A percentile compares a stretch with the other conserved stretches of the same genome.
These are phyloP conservation scores for Vollenhovia emeryi DNA, from an alignment of 1,140 invertebrate genomes.

Conservation along the genomic window DNA sequence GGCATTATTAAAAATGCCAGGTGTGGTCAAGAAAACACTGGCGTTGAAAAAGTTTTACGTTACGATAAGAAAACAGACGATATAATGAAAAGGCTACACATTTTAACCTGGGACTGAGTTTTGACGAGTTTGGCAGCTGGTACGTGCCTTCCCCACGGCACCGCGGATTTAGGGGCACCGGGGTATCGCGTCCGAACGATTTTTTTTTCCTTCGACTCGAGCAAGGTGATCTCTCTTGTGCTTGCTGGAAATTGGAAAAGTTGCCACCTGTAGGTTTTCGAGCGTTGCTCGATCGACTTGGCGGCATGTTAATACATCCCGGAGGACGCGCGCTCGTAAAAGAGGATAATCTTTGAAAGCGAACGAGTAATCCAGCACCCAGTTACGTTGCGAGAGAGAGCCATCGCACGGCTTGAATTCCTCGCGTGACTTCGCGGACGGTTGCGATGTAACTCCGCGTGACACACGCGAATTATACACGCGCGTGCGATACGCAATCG, in stretches of 20 bases:
- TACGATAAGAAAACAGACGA: neutral
- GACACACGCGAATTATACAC: slow-evolving; percentile 44
- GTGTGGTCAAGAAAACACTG: too few relatives aligned
- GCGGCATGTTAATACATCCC: slow-evolving; percentile 58
- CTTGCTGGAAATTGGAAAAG: slow-evolving; percentile 43
- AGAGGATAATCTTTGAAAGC: slow-evolving; percentile 70
- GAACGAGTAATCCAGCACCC: slow-evolving; percentile 56
- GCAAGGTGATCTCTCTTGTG: neutral
- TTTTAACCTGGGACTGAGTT: neutral
- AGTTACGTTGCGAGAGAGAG: neutral
- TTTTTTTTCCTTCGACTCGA: slow-evolving; percentile 19
- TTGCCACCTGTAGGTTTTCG: slow-evolving; percentile 18
- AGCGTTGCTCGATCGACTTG: slow-evolving; percentile 6
- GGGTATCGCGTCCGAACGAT: neutral
- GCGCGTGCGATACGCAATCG: slow-evolving; percentile 47
- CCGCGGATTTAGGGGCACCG: neutral
- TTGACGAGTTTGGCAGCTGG: neutral
- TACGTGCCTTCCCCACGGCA: neutral
- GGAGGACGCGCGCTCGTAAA: slow-evolving; percentile 56
- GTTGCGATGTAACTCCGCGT: slow-evolving; percentile 11
- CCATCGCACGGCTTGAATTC: slow-evolving; percentile 54
- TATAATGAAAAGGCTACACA: neutral
- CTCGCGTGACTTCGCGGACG: slow-evolving; percentile 67
- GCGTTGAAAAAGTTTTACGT: neutral
- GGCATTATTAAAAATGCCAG: too few relatives aligned